A percentile compares a stretch with the other conserved stretches of the same genome.
These are phyloP conservation scores for Cynoglossus semilaevis DNA, from an alignment of 2,113 vertebrate species.

Conservation along the genomic window DNA sequence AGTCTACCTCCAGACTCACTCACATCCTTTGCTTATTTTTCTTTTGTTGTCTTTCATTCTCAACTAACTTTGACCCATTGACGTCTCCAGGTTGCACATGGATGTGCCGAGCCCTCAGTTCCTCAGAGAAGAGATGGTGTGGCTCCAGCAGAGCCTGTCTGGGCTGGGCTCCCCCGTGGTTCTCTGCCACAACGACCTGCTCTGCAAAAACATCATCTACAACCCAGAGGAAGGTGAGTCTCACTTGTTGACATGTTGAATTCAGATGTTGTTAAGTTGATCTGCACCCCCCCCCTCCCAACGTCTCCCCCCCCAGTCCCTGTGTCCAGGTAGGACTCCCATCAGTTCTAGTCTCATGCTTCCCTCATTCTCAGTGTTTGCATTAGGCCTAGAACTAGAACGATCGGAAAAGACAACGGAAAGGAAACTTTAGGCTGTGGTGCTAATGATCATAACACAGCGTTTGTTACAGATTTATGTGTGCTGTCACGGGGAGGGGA, in stretches of 20 bases:
- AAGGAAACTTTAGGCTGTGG: background rate
- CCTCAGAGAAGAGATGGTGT: constrained; percentile 90
- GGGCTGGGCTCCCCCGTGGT: constrained; percentile 92
- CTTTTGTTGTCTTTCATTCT: background rate
- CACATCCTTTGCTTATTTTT: background rate
- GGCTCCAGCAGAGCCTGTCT: constrained; percentile 91
- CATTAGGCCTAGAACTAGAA: constrained; percentile 35
- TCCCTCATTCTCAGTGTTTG: constrained; percentile 46
- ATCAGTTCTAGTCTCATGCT: constrained; percentile 31
- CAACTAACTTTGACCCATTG: background rate
- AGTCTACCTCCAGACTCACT: background rate
- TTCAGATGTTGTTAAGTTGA: constrained; percentile 32
- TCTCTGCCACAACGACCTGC: constrained; percentile 96
- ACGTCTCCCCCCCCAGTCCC: constrained; percentile 3
- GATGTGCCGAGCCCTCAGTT: constrained; percentile 83
- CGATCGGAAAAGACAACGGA: constrained; percentile 22
- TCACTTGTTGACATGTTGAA: constrained; percentile 40
- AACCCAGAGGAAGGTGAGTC: constrained; percentile 90
- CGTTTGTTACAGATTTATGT: background rate
- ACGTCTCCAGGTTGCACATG: constrained; percentile 78
- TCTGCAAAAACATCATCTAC: constrained; percentile 99
- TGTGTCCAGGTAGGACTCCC: constrained; percentile 48
- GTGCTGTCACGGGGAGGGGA: no score
- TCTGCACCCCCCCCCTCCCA: constrained; percentile 2
- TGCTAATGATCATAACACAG: background rate